Percentiles rank a stretch among this genome's conserved stretches.
phyloP scores from a whole-genome alignment of 2,113 vertebrate species.

The Halcyon malimbica region DNA sequence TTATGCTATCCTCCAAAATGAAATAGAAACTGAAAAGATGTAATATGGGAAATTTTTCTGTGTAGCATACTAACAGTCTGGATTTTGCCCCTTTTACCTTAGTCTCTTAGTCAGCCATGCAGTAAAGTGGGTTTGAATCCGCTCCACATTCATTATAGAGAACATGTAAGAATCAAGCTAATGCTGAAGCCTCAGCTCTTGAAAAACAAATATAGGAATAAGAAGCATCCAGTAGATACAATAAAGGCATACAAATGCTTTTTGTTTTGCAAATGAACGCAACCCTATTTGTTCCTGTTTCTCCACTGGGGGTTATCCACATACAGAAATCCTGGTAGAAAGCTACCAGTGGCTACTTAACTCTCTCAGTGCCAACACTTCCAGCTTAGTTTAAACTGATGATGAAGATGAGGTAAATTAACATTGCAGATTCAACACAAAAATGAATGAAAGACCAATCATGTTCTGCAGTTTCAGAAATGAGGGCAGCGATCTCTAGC shows the following conservation, averaged over 20 bases:
- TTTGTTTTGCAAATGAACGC: background rate
- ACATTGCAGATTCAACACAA: background rate
- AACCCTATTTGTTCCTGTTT: background rate
- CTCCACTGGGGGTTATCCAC: background rate
- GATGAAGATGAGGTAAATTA: background rate
- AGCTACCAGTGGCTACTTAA: background rate
- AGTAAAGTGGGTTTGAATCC: background rate
- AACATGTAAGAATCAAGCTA: background rate
- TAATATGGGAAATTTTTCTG: rapidly evolving
- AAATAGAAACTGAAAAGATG: background rate
- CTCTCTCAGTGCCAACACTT: background rate
- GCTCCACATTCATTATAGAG: background rate
- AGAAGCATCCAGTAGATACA: background rate
- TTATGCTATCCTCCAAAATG: background rate
- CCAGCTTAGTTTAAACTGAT: background rate
- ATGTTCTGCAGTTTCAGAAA: background rate
- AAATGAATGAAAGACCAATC: background rate
- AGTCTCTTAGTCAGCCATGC: background rate
- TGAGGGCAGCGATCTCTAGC: background rate
- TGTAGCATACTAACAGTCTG: background rate
- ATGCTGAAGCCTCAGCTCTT: background rate
- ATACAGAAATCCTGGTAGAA: background rate
- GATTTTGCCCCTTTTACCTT: background rate
- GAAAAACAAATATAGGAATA: background rate
- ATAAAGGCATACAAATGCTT: background rate